Conservation (phyloP, 30 jellyfish, hydroid and myxozoan genomes). For the Aurelia sp. region DNA sequence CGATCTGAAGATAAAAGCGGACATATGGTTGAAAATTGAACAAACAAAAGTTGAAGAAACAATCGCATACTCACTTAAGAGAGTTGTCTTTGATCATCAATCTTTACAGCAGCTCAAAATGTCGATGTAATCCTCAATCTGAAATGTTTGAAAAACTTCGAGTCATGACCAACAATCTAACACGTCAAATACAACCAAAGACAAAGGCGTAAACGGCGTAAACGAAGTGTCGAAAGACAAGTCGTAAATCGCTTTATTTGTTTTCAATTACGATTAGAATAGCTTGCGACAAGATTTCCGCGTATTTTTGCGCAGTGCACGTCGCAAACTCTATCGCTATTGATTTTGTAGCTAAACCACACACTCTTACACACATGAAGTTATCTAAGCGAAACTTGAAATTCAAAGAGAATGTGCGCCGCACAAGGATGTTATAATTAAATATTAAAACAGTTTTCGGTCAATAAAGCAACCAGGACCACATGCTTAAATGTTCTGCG, state of each 20-base stretch:
- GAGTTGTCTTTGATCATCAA: not conserved
- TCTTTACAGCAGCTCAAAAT: too few relatives aligned
- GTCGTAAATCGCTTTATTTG: too few relatives aligned
- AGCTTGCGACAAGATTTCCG: too few relatives aligned
- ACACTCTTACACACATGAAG: constrained; percentile 10
- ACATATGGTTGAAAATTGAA: constrained; percentile 2
- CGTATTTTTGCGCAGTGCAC: not conserved
- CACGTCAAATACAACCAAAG: too few relatives aligned
- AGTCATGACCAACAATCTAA: too few relatives aligned
- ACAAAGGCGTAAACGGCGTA: too few relatives aligned
- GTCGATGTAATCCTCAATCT: too few relatives aligned
- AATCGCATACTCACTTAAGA: not conserved
- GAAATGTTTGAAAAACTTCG: too few relatives aligned
- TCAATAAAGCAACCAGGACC: constrained; percentile 80
- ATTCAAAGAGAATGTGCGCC: constrained; percentile 68
- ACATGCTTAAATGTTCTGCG: constrained; percentile 65
- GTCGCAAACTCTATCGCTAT: constrained; percentile 1
- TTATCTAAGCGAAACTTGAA: constrained; percentile 20
- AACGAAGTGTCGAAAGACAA: too few relatives aligned
- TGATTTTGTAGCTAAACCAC: not conserved
- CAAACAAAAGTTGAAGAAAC: not conserved
- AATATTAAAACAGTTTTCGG: constrained; percentile 77
- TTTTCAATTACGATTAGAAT: too few relatives aligned
- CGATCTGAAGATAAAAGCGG: not conserved
- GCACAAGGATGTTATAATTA: constrained; percentile 61